Evolutionary conservation across 2,113 vertebrate genomes (phyloP).

Genomic region (Eublepharis macularius): DNA sequence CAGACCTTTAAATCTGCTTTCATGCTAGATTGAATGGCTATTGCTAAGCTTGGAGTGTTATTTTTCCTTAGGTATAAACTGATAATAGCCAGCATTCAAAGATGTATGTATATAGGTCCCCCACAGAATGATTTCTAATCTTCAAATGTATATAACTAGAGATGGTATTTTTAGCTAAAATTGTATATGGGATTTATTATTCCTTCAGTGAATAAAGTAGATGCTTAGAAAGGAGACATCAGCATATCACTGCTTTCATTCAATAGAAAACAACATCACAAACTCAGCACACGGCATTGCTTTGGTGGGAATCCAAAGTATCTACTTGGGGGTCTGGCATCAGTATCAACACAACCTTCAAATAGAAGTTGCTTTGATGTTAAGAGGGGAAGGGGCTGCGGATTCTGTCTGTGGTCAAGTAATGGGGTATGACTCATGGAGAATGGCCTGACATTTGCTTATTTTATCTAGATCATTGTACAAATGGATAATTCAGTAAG

Average conservation of each 20-base stretch:
- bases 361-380: slow-evolving; percentile 65
- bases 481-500: slow-evolving; percentile 32
- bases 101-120: not conserved
- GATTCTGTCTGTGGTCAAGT: slow-evolving; percentile 61
- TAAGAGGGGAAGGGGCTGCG: slow-evolving; percentile 39
- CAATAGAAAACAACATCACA: slow-evolving; percentile 20
- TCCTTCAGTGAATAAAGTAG: slow-evolving; percentile 4
- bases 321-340: slow-evolving; percentile 52
- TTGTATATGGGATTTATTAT: not conserved
- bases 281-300: slow-evolving; percentile 48
- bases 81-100: not conserved
- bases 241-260: slow-evolving; percentile 12
- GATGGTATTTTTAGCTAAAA: not conserved
- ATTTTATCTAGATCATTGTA: slow-evolving; percentile 60
- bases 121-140: not conserved
- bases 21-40: not conserved
- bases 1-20: not conserved
- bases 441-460: slow-evolving; percentile 59
- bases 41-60: not conserved
- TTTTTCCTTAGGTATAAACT: not conserved
- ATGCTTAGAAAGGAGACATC: not conserved
- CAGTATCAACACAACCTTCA: slow-evolving; percentile 64
- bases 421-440: slow-evolving; percentile 63
- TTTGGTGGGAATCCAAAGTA: slow-evolving; percentile 53
- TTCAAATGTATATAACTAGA: not conserved